These are phyloP conservation scores for Malurus cyaneus DNA, from an alignment of 2,113 vertebrate genomes.

Conservation along the genomic window DNA sequence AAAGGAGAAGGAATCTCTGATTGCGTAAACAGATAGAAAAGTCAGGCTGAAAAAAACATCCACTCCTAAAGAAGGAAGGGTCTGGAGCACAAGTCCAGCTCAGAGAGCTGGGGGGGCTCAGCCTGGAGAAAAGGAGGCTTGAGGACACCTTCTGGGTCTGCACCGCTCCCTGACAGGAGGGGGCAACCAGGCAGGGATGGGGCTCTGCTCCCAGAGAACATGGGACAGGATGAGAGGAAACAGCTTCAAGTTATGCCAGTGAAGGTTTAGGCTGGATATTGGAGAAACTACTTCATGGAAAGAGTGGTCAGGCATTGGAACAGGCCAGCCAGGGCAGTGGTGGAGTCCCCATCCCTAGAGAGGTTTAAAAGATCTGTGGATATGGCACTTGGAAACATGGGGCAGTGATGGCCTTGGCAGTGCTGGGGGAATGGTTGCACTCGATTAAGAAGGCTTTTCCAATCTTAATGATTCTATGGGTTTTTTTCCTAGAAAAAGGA, in stretches of 20 bases:
- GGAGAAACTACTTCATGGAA: background rate
- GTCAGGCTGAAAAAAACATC: background rate
- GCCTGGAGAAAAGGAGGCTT: background rate
- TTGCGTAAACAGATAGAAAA: background rate
- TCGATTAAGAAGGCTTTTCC: background rate
- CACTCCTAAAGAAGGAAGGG: background rate
- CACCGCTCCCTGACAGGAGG: background rate
- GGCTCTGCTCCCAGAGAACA: background rate
- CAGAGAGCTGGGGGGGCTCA: background rate
- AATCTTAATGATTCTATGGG: background rate
- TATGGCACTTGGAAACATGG: background rate
- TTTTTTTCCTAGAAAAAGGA: background rate
- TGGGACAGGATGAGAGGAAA: background rate
- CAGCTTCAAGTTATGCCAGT: background rate
- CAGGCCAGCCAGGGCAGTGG: background rate
- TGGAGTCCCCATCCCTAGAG: background rate
- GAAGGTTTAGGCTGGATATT: background rate
- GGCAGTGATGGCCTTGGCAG: background rate
- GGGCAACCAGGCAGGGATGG: rapidly evolving
- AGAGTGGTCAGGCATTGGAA: background rate
- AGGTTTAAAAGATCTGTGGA: rapidly evolving
- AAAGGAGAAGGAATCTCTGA: background rate
- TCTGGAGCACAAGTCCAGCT: background rate
- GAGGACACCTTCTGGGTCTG: background rate
- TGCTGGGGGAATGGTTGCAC: background rate